Evolutionary conservation across 2,888 invertebrate genomes (phyloP).

Genomic region (Chromoteleia sp.): DNA sequence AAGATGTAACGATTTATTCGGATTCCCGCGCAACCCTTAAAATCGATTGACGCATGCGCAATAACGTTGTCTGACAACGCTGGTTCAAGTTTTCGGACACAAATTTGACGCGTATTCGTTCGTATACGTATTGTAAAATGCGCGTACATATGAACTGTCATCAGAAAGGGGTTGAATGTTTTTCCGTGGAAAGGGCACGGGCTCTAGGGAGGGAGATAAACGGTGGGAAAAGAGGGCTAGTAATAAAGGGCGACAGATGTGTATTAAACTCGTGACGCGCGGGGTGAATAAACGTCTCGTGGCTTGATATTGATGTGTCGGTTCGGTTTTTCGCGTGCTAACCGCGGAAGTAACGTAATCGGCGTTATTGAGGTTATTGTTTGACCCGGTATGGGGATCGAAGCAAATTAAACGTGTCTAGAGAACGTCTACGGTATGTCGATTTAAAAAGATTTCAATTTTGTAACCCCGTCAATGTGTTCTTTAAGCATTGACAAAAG

Average conservation of each 20-base stretch:
- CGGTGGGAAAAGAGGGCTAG: slow-evolving; percentile 45
- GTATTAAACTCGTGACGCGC: slow-evolving; percentile 51
- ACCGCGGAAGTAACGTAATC: slow-evolving; percentile 62
- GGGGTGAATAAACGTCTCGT: slow-evolving; percentile 52
- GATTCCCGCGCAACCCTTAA: slow-evolving; percentile 28
- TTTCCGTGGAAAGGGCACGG: slow-evolving; percentile 48
- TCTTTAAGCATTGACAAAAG: too few species aligned
- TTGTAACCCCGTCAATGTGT: neutral
- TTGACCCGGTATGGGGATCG: slow-evolving; percentile 48
- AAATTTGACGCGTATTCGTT: slow-evolving; percentile 20
- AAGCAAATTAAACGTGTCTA: slow-evolving; percentile 59
- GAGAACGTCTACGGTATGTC: slow-evolving; percentile 57
- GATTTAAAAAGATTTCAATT: slow-evolving; percentile 34
- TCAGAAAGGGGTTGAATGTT: slow-evolving; percentile 51
- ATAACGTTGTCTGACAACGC: neutral
- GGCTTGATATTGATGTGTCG: slow-evolving; percentile 52
- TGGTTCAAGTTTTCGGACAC: slow-evolving; percentile 11
- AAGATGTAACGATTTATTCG: neutral
- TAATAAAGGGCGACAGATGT: slow-evolving; percentile 66
- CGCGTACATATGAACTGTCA: slow-evolving; percentile 1
- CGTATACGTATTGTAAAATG: slow-evolving; percentile 13
- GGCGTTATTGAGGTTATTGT: slow-evolving; percentile 54
- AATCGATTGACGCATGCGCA: slow-evolving; percentile 24
- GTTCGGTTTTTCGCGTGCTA: slow-evolving; percentile 52
- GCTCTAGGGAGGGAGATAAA: slow-evolving; percentile 42